phyloP scores from a whole-genome alignment of 2,113 vertebrate species.

The Strigops habroptila region DNA sequence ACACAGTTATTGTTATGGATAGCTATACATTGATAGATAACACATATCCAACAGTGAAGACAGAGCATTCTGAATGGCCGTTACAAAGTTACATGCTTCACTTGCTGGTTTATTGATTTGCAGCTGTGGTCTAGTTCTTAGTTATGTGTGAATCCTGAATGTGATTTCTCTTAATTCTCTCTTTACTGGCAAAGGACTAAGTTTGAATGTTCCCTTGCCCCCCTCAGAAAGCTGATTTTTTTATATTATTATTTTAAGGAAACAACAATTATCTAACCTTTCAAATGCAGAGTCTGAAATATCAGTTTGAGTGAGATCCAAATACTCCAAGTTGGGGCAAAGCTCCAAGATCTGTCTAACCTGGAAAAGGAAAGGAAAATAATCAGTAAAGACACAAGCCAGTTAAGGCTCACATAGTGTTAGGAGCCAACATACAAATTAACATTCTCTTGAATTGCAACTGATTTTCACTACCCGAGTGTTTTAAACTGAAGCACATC shows the following conservation, averaged over 20 bases:
- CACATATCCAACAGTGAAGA: not conserved
- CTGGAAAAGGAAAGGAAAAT: constrained; percentile 60
- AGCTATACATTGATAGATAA: not conserved
- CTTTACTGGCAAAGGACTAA: not conserved
- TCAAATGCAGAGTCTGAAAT: constrained; percentile 86
- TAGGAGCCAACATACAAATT: not conserved
- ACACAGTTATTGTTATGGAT: not conserved
- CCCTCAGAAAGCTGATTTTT: not conserved
- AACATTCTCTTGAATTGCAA: not conserved
- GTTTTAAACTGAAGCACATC: not conserved
- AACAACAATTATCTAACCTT: constrained; percentile 69
- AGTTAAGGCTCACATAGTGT: not conserved
- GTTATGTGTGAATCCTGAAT: not conserved
- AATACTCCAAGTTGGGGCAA: constrained; percentile 89
- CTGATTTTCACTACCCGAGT: not conserved
- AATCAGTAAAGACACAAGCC: not conserved
- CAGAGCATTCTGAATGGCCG: not conserved
- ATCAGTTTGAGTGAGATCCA: constrained; percentile 95
- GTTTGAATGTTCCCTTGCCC: not conserved
- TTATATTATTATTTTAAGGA: not conserved
- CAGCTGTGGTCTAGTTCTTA: not conserved
- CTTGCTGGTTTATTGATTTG: not conserved
- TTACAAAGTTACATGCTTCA: not conserved
- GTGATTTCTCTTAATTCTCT: not conserved
- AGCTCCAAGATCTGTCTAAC: constrained; percentile 92